phyloP scores from a whole-genome alignment of 2,888 invertebrate genomes.

The Adineta ricciae region DNA sequence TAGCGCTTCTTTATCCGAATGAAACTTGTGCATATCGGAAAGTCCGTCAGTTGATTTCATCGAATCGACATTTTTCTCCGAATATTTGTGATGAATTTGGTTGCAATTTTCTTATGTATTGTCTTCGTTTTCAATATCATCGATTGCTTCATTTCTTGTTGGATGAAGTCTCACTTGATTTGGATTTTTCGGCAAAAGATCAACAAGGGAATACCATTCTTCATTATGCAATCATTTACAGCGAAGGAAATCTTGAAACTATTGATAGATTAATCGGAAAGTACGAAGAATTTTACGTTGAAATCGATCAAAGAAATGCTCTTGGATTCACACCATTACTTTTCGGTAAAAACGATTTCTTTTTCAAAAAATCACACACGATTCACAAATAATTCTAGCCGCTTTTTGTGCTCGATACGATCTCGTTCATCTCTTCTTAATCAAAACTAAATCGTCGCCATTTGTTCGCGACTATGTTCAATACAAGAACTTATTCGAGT shows the following conservation, averaged over 20 bases:
- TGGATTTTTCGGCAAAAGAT: not conserved
- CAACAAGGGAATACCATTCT: not conserved
- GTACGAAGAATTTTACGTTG: not conserved
- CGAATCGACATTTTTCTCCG: no score
- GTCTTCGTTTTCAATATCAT: not conserved
- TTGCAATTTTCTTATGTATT: not conserved
- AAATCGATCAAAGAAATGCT: not conserved
- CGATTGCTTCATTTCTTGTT: not conserved
- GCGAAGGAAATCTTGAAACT: not conserved
- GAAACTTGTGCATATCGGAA: not conserved
- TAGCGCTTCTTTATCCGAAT: not conserved
- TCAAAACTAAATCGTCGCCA: not conserved
- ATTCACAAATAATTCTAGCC: not conserved
- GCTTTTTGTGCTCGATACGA: not conserved
- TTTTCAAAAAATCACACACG: no score
- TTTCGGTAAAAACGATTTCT: not conserved
- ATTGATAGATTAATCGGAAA: not conserved
- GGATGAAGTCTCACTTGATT: not conserved
- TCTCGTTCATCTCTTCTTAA: not conserved
- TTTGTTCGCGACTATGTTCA: not conserved
- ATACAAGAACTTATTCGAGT: not conserved
- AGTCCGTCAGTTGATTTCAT: not conserved
- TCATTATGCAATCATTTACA: conserved; percentile 5
- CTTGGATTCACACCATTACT: not conserved
- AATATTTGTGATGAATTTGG: not conserved